Percentiles rank a stretch among this genome's conserved stretches.
These are phyloP conservation scores for Abrostola tripartita DNA, from an alignment of 2,888 invertebrate genomes.

Conservation along the genomic window DNA sequence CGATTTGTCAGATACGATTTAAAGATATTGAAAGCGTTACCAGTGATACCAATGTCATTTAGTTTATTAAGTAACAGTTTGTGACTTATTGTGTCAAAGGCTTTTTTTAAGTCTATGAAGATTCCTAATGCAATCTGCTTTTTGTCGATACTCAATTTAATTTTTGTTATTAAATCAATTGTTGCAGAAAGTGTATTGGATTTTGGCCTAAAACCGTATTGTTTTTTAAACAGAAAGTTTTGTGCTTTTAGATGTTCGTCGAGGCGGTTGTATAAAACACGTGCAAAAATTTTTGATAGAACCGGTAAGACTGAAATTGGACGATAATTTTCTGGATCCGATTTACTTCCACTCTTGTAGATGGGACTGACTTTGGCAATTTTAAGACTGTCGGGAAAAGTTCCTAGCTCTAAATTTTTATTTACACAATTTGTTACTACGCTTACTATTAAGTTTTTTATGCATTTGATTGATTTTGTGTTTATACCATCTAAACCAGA, in stretches of 20 bases:
- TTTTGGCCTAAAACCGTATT: slow-evolving; percentile 20
- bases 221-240: slow-evolving; percentile 10
- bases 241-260: slow-evolving; percentile 1
- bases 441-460: slow-evolving; percentile 11
- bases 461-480: slow-evolving; percentile 26
- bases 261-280: slow-evolving; percentile 5
- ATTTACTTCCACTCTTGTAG: slow-evolving; percentile 33
- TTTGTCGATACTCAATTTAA: slow-evolving; percentile 37
- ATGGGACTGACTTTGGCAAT: slow-evolving; percentile 43
- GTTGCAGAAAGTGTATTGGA: slow-evolving; percentile 33
- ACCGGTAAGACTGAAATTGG: slow-evolving; percentile 34
- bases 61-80: slow-evolving; percentile 7
- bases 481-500: slow-evolving; percentile 25
- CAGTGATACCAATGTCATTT: slow-evolving; percentile 4
- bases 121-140: slow-evolving; percentile 38
- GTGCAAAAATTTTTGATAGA: slow-evolving; percentile 7
- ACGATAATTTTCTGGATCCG: slow-evolving; percentile 39
- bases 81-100: slow-evolving; percentile 18
- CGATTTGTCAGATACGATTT: slow-evolving; percentile 8
- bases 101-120: slow-evolving; percentile 36
- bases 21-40: neutral
- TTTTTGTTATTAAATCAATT: slow-evolving; percentile 36
- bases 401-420: slow-evolving; percentile 18
- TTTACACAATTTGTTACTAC: slow-evolving; percentile 18
- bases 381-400: slow-evolving; percentile 40